Base-by-base conservation (phyloP, 2,888 invertebrate genomes). In the Lottia scabra region DNA sequence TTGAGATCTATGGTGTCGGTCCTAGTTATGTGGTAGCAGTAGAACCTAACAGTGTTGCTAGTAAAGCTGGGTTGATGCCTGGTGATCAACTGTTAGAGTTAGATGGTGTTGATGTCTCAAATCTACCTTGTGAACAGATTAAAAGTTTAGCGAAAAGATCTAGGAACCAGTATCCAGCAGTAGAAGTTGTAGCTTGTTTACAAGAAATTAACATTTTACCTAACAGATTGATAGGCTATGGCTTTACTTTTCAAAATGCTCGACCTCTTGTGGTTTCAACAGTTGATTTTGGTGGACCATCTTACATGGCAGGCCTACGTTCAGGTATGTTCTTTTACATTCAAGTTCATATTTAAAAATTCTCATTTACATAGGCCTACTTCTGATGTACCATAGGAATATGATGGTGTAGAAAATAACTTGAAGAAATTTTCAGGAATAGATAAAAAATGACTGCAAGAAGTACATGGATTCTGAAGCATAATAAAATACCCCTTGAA, bases 71-170 rank as follows among this genome's bases (percentile, higher is more conserved):
- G 3, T 79, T 89, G 0, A 76, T 81, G 38, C 79, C 84, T 12
- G 89, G 89, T 2, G 89, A 89, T 73, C 86, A 87, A 75, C 81
- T 89, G 27, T 75, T 89, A 26, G 85, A 88, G 70, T 75, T 89
- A 5, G 87, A 89, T 68, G 86, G 84, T 12, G 84, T 84, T 64
- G 87, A 89, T 77, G 89, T 88, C 6, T 80, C 82, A 2, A 80
- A 80, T 26, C 80, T 87, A 82, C 84, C 88, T 1, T 78, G 83
- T 2, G 84, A 87, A 10, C 81, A 83, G 44, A 68, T 89, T 38
- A 81, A 80, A 63, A 80, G 79, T 6, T 75, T 87, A 27, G 88
- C 87, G 12, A 82, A 80, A 56, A 77, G 81, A 67, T 82, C 82
- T 43, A 48, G 77, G 0, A 74, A 78, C n/a, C 79, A 79, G 44